A percentile compares a stretch with the other conserved stretches of the same genome.
Evolutionary conservation across 2,797 vertebrate species (phyloP).

Genomic region (Halcyon chelicuti): DNA sequence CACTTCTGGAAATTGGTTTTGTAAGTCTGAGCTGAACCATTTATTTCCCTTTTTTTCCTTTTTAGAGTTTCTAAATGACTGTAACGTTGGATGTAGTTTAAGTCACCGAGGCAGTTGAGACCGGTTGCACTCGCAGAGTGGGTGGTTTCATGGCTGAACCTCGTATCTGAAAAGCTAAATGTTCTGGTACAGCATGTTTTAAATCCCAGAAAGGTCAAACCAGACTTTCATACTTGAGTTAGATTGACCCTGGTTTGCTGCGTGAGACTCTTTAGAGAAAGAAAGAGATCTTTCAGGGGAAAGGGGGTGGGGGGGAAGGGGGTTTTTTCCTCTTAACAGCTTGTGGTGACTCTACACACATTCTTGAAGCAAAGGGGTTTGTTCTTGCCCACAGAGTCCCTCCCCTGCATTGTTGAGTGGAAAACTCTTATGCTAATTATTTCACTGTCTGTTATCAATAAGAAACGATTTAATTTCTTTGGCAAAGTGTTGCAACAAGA

Average conservation of each 20-base stretch:
- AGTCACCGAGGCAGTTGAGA: slow-evolving; percentile 43
- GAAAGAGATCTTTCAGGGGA: slow-evolving; percentile 49
- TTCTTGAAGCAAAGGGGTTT: slow-evolving; percentile 49
- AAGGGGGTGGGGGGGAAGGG: accelerated
- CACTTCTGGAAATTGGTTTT: slow-evolving; percentile 43
- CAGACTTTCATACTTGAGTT: slow-evolving; percentile 50
- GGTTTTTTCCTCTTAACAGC: not conserved
- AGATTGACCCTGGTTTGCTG: slow-evolving; percentile 51
- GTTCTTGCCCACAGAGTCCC: slow-evolving; percentile 34
- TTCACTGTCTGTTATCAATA: slow-evolving; percentile 59
- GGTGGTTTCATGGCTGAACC: slow-evolving; percentile 55
- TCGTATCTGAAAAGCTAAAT: slow-evolving; percentile 32
- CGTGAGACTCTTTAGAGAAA: slow-evolving; percentile 21
- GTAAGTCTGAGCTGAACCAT: slow-evolving; percentile 53
- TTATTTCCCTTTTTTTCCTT: not conserved
- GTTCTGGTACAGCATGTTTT: slow-evolving; percentile 47
- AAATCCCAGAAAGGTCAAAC: slow-evolving; percentile 62
- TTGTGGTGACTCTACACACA: not conserved
- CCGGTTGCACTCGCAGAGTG: slow-evolving; percentile 21
- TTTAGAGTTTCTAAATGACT: slow-evolving; percentile 58
- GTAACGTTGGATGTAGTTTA: not conserved
- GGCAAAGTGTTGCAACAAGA: slow-evolving; percentile 52
- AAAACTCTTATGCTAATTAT: slow-evolving; percentile 52
- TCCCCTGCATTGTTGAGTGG: slow-evolving; percentile 32
- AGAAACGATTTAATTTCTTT: slow-evolving; percentile 64